A percentile compares a stretch with the other conserved stretches of the same genome.
Conservation (phyloP, 2,888 invertebrate species). For the Nomada flava region DNA sequence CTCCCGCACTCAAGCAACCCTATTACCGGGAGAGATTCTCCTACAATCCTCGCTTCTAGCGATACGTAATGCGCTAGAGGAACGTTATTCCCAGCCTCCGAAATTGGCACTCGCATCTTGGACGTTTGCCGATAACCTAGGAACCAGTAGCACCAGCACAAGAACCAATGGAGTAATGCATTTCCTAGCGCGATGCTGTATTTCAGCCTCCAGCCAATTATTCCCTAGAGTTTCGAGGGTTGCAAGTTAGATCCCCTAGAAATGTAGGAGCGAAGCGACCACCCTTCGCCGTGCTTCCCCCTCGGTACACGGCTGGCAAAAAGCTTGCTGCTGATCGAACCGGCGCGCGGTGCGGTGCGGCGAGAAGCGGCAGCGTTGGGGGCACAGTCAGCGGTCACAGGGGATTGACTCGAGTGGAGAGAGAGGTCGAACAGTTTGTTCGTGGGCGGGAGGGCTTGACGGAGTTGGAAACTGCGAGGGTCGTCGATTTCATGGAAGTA, state of each 20-base stretch:
- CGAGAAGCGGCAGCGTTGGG: too few species aligned
- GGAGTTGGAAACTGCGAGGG: slow-evolving; percentile 48
- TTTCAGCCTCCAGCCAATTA: background rate
- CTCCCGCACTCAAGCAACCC: background rate
- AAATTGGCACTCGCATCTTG: background rate
- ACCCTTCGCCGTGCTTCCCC: background rate
- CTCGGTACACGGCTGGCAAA: background rate
- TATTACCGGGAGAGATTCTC: background rate
- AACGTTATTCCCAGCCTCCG: background rate
- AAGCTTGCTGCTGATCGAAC: background rate
- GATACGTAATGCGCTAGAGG: too few species aligned
- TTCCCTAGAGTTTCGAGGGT: background rate
- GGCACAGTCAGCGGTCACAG: background rate
- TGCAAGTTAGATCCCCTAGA: background rate
- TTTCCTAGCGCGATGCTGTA: too few species aligned
- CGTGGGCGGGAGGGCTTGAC: slow-evolving; percentile 4
- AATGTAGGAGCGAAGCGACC: background rate
- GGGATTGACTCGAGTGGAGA: slow-evolving; percentile 5
- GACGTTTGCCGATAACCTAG: background rate
- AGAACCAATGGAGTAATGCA: too few species aligned
- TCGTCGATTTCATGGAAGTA: slow-evolving; percentile 80
- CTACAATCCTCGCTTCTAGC: background rate
- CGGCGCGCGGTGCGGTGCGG: too few species aligned
- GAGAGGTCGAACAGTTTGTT: slow-evolving; percentile 26
- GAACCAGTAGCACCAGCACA: background rate